Base-by-base conservation (phyloP, 2,113 vertebrate species). In the Indicator maculatus region DNA sequence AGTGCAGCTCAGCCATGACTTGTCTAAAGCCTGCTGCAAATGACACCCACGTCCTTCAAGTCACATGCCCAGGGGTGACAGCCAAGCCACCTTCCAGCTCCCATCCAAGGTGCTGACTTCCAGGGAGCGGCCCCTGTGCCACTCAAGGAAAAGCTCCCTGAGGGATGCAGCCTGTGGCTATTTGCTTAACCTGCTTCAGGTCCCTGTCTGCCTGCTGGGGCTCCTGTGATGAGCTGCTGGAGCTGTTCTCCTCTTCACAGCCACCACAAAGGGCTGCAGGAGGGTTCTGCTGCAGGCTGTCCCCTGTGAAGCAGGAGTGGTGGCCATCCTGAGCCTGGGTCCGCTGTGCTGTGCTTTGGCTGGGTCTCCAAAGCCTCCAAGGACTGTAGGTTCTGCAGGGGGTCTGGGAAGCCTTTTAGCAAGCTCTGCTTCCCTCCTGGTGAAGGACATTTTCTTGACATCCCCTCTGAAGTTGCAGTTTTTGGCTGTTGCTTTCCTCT, bases 111-210 rank as follows among this genome's bases (percentile, higher is more conserved):
- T 66, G 31, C 20, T 66, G 21, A 8, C n/a, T 55, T 31, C 52
- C 27, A 66, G 53, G 7, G 36, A 11, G 38, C 11, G 4, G 19
- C 33, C 38, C 21, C 41, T 3, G 2, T 16, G 2, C 27, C 53
- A 18, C 6, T 21, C 21, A 4, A 39, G 45, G 67, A 6, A 19
- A 5, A n/a, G 4, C 39, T 53, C n/a, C 1, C n/a, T 12, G 75
- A 11, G 18, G 64, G 13, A 17, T 1, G 70, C 58, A 0, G 38
- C 0, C 19, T 2, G 0, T 30, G 58, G 26, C 21, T 45, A 11
- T 27, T 41, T 67, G 47, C 47, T 39, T 39, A 1, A 2, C 0
- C 5, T 15, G 16, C 27, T 20, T 23, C 3, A 4, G 58, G 31
- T 59, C 52, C 8, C 30, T 4, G 0, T 8, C 3, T 52, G 50